phyloP scores from a whole-genome alignment of 2,113 vertebrate species.

The Equus przewalskii region DNA sequence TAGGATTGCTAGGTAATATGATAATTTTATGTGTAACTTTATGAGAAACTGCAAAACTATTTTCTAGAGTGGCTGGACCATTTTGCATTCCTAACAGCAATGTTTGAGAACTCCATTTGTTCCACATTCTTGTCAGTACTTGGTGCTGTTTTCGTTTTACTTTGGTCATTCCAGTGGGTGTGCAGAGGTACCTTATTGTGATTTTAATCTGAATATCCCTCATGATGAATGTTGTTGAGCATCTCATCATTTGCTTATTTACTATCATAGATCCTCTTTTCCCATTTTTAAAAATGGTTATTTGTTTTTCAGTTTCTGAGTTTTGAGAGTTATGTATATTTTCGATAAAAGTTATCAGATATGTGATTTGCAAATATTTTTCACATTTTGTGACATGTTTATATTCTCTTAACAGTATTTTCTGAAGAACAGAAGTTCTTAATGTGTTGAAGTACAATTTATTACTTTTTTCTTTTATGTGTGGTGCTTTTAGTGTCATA shows the following conservation, averaged over 20 bases:
- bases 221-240: neutral
- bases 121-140: neutral
- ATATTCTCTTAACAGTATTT: neutral
- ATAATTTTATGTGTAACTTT: neutral
- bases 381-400: neutral
- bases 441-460: neutral
- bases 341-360: neutral
- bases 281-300: neutral
- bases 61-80: neutral
- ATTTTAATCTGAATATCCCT: neutral
- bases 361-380: neutral
- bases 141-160: neutral
- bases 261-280: neutral
- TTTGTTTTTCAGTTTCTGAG: neutral
- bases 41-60: neutral
- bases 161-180: neutral
- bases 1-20: neutral
- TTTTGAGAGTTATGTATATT: conserved; percentile 2
- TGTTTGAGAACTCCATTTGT: neutral
- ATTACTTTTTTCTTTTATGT: neutral
- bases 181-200: neutral
- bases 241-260: neutral
- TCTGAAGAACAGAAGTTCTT: conserved; percentile 16
- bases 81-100: neutral
- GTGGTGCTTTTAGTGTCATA: neutral